Evolutionary conservation across 1,140 invertebrate genomes (phyloP).

Genomic region (Trinorchestia longiramus): DNA sequence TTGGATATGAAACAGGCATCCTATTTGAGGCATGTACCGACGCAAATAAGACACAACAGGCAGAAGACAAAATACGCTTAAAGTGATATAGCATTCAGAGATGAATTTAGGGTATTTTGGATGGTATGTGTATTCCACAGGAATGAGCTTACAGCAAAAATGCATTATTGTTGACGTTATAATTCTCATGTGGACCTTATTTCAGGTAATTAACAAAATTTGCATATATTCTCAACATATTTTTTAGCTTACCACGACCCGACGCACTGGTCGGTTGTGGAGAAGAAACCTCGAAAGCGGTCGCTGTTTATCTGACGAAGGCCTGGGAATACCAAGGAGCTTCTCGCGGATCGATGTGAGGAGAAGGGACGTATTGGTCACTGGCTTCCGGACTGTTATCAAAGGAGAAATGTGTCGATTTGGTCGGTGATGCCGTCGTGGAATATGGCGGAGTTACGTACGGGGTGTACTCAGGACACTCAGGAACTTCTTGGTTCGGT

Average conservation of each 20-base stretch:
- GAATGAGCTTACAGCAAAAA: too few species aligned
- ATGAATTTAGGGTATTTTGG: too few species aligned
- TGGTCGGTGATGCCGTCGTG: conserved; percentile 61
- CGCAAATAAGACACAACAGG: too few species aligned
- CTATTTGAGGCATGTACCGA: too few species aligned
- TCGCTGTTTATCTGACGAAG: conserved; percentile 61
- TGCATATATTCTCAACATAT: too few species aligned
- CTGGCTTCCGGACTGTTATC: conserved; percentile 58
- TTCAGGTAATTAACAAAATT: not conserved
- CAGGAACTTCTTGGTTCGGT: conserved; percentile 65
- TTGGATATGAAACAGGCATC: too few species aligned
- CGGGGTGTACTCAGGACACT: conserved; percentile 61
- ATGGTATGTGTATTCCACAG: too few species aligned
- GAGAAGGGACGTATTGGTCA: conserved; percentile 61
- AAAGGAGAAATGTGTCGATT: conserved; percentile 64
- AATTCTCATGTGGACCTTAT: too few species aligned
- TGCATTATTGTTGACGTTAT: too few species aligned
- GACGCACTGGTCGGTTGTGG: conserved; percentile 31
- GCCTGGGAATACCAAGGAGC: conserved; percentile 60
- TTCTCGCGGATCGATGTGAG: conserved; percentile 58
- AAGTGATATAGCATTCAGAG: too few species aligned
- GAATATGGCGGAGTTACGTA: conserved; percentile 61
- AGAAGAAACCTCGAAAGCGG: not conserved
- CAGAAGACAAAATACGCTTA: too few species aligned
- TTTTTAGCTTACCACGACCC: conserved; percentile 17